Conservation (phyloP, 37 sponge, comb jelly and placozoan genomes). For the Mnemiopsis leidyi region DNA sequence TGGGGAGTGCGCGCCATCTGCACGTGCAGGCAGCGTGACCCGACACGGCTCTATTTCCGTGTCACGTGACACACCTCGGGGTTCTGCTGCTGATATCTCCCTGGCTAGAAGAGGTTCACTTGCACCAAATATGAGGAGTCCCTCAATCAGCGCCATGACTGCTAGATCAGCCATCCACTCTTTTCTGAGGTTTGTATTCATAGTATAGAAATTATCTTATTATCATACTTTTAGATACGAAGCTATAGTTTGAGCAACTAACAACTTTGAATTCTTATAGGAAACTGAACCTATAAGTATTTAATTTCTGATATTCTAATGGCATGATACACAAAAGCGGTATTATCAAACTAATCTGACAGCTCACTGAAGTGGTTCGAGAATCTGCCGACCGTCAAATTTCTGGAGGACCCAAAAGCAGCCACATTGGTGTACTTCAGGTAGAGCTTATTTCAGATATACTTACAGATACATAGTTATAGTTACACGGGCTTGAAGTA, state of each 20-base stretch:
- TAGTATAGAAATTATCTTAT: background rate
- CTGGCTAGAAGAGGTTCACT: background rate
- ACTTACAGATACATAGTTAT: too few species aligned
- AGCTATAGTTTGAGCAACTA: too few species aligned
- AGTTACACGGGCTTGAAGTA: too few species aligned
- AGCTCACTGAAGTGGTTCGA: conserved; percentile 11
- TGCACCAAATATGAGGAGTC: background rate
- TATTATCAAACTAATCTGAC: too few species aligned
- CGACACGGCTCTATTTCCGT: background rate
- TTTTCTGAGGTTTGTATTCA: background rate
- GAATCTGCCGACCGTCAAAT: conserved; percentile 14
- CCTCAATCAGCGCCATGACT: background rate
- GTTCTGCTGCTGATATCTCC: background rate
- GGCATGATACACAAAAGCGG: too few species aligned
- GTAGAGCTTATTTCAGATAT: too few species aligned
- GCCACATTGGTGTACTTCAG: conserved; percentile 54
- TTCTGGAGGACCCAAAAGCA: conserved; percentile 34
- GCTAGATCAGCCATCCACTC: background rate
- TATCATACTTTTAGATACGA: too few species aligned
- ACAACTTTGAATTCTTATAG: too few species aligned
- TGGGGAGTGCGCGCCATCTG: background rate
- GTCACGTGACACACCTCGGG: background rate
- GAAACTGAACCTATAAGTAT: too few species aligned
- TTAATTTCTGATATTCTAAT: too few species aligned
- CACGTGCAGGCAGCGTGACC: background rate